Evolutionary conservation across 2,888 invertebrate species (phyloP), one percentile per base, ranked within the genome.

Genomic region (Hirtodrosophila confusa): DNA sequence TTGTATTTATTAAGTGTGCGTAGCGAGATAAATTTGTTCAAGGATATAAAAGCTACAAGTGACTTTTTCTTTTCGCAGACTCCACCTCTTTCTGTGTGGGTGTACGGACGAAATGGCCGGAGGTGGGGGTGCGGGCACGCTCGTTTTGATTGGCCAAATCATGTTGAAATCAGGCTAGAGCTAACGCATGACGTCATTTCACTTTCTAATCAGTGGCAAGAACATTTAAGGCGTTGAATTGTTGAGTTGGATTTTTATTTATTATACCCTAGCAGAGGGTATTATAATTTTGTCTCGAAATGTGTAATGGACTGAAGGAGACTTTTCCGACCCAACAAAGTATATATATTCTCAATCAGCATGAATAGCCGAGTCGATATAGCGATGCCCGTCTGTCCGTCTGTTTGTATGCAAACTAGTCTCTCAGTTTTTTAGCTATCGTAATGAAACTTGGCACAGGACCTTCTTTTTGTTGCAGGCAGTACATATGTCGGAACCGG

Each of bases 61-160:
- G 83, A 88, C 76, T 86, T 75, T 84, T 69, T 65, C 35, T 43
- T 50, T 50, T 55, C 44, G 60, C 67, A 74, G 69, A 75, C 83
- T 83, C 84, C 84, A 75, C 78, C 86, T 73, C 61, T 70, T 45
- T 37, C 40, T 45, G 33, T 57, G 36, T 11, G 35, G 17, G 45
- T 48, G 35, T 45, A 17, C 17, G 17, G 17, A 17, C 27, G 27
- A 4, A 27, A 33, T 40, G 43, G 33, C 31, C 23, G 23, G n/a
- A 44, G 8, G 36, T 50, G 55, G 33, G 39, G 12, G 37, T 12
- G 31, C 17, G 43, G 40, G 12, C 54, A 35, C 48, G 65, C 69
- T 70, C 44, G 67, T 83, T 89, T 88, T 91, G 91, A 91, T 91
- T 91, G 91, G 91, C 90, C 89, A 90, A 91, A 91, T 91, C 90